Evolutionary conservation across 2,888 invertebrate genomes (phyloP), one percentile per base, ranked within the genome.

Genomic region (Hypselothyrea guttata): DNA sequence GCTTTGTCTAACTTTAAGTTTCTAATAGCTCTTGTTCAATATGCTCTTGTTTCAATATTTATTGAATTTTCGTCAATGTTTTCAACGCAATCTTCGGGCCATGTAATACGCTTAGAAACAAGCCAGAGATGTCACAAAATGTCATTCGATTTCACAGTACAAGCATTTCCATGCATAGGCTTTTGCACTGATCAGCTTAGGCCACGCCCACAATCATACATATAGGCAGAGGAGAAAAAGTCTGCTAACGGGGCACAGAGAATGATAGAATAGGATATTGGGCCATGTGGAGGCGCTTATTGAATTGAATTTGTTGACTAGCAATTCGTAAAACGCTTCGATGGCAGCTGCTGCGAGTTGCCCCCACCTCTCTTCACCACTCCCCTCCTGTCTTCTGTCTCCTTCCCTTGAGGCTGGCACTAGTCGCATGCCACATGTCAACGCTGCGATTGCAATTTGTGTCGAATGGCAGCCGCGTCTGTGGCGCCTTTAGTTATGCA

Each of bases 251-350:
- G 4, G n/a, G n/a, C n/a, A n/a, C 13, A 18, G 16, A 33, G 40
- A 31, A 45, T 54, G n/a, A 38, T 38, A 5, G n/a, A 22, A 16
- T 11, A 16, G 5, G 16, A 18, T 16, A n/a, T 44, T 42, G 34
- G 15, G 35, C 22, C 18, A 46, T 33, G 16, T 62, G 60, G 49
- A 45, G 58, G 55, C 70, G 74, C 70, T 60, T 81, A 71, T 77
- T 75, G 78, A 83, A 75, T 70, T 51, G 63, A 72, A 83, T 79
- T 79, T 75, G 79, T 71, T 75, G 72, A 79, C 73, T 72, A 51
- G 72, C 47, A 66, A 52, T 65, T 68, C 57, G 53, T 69, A 28
- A 61, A 56, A 27, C 35, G 42, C 52, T 56, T 62, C 51, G 55
- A 67, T 33, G 61, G 33, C 68, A 66, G 52, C 49, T 54, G 46